phyloP scores from a whole-genome alignment of 2,888 invertebrate species.

The Drosophila atripex region DNA sequence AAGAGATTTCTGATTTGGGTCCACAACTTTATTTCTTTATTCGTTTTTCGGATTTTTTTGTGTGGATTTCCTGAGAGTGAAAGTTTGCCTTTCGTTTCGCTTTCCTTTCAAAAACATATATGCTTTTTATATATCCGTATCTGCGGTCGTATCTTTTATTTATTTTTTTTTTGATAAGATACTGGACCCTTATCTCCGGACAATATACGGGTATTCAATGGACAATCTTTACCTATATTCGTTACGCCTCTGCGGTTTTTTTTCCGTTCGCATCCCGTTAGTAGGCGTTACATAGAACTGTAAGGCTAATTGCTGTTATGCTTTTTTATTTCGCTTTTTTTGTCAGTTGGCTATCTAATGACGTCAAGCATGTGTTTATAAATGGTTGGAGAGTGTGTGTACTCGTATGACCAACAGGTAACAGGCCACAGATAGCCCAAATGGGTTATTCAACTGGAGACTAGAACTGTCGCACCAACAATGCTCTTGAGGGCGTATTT shows the following conservation, averaged over 20 bases:
- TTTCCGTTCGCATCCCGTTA: not conserved
- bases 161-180: constrained; percentile 58
- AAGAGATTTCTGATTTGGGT: constrained; percentile 28
- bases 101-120: not conserved
- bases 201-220: constrained; percentile 27
- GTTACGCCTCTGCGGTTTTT: constrained; percentile 52
- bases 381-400: not conserved
- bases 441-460: not conserved
- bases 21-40: constrained; percentile 4
- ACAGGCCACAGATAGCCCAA: not conserved
- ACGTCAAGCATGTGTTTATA: constrained; percentile 52
- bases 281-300: constrained; percentile 42
- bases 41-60: not conserved
- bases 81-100: constrained; percentile 15
- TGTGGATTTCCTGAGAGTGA: constrained; percentile 29
- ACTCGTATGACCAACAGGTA: constrained; percentile 15
- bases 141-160: constrained; percentile 25
- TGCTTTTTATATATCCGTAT: constrained; percentile 4
- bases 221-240: constrained; percentile 46
- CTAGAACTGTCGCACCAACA: not conserved
- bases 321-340: constrained; percentile 7
- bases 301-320: constrained; percentile 32
- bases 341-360: constrained; percentile 28
- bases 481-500: not conserved
- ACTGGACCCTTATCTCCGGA: constrained; percentile 45